A percentile compares a stretch with the other conserved stretches of the same genome.
phyloP scores from a whole-genome alignment of 2,797 vertebrate genomes.

The Numenius phaeopus region DNA sequence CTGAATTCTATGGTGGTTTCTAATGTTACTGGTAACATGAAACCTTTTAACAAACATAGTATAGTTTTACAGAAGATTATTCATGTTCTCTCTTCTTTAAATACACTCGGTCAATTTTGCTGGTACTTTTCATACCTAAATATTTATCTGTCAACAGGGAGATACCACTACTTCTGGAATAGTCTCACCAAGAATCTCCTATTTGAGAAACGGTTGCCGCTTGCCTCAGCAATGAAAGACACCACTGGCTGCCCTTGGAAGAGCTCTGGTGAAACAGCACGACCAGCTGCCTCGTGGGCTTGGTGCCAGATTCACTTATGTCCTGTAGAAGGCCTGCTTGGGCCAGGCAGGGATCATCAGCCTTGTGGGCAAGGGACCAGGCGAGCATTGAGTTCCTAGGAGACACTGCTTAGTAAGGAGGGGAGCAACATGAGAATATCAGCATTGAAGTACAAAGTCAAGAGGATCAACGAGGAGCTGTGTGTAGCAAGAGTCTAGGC shows the following conservation, averaged over 20 bases:
- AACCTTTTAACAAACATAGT: background rate
- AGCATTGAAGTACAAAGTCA: background rate
- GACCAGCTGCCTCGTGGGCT: background rate
- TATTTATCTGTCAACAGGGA: background rate
- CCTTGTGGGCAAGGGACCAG: background rate
- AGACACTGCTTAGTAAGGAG: background rate
- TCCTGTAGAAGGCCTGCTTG: background rate
- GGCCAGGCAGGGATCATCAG: background rate
- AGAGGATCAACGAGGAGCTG: background rate
- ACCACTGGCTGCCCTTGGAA: background rate
- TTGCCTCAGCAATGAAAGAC: background rate
- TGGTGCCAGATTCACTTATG: background rate
- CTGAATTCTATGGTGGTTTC: background rate
- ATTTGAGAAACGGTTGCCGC: background rate
- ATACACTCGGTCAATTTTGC: background rate
- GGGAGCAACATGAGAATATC: background rate
- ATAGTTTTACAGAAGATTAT: background rate
- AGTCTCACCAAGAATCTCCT: background rate
- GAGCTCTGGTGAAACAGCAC: background rate
- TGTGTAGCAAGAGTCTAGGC: background rate
- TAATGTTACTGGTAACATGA: background rate
- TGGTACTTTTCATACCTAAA: background rate
- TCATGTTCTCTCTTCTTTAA: background rate
- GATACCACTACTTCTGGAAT: background rate
- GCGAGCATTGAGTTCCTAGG: background rate